Base-by-base conservation (phyloP, 2,888 invertebrate genomes). In the Neria commutata region DNA sequence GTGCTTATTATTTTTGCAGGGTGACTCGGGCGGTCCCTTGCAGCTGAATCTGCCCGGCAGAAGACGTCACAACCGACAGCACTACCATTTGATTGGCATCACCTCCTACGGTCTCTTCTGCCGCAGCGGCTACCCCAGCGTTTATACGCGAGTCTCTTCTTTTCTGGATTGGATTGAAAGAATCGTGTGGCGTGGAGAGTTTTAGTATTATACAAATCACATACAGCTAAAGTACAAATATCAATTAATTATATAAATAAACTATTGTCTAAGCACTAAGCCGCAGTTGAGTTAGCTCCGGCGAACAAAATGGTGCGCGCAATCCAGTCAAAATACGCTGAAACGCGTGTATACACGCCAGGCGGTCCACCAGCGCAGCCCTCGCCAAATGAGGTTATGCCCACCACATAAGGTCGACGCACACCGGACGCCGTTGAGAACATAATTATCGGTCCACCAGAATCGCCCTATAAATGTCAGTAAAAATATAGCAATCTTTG, bases 11-110 rank as follows among this genome's bases (percentile, higher is more conserved):
- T 40, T 40, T 33, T 40, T 47, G 6, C 16, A 72, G 67, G 81
- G 81, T 0, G 81, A 81, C 42, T 81, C 81, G 1, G 81, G 81
- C 1, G 80, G 80, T 16, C 81, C 81, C 0, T 57, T 81, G 5
- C 80, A 80, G 50, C 61, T 79, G 17, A 78, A 75, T 60, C 58
- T 79, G 2, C 66, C 63, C 1, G 78, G 75, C 1, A 67, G 68
- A 0, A 62, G 69, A 10, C 66, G 66, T 2, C 58, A 57, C 0
- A 62, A 70, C 0, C 67, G 69, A 10, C 63, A 71, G 1, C 76
- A 78, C 37, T 74, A 76, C 16, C 76, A 78, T 58, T 63, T 80
- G 0, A 77, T 80, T 21, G 81, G 81, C 10, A 68, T 82, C 2
- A 82, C 82, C 14, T 81, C 81, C 0, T 82, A 76, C 59, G 81